phyloP scores from a whole-genome alignment of 1,140 invertebrate genomes.

The Leptopilina clavipes region DNA sequence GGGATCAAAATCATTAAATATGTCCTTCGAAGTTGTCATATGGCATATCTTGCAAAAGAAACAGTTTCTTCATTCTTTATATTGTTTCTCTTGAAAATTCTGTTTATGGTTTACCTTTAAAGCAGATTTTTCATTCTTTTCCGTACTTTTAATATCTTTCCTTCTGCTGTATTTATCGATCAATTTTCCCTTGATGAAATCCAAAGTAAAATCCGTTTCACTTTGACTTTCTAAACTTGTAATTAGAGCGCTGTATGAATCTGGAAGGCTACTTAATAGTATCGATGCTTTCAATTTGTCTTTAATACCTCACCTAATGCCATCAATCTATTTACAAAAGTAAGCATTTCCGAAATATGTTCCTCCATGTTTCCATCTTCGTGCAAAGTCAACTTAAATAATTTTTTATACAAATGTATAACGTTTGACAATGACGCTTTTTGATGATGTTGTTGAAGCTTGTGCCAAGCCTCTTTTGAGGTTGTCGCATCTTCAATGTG shows the following conservation, averaged over 20 bases:
- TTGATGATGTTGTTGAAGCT: slow-evolving; percentile 38
- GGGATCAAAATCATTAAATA: slow-evolving; percentile 30
- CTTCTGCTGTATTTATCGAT: slow-evolving; percentile 39
- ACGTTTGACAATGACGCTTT: slow-evolving; percentile 33
- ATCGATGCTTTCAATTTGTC: slow-evolving; percentile 46
- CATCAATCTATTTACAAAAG: slow-evolving; percentile 35
- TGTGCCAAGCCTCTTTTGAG: slow-evolving; percentile 27
- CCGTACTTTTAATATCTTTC: background rate
- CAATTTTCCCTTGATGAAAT: slow-evolving; percentile 35
- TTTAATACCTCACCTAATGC: slow-evolving; percentile 46
- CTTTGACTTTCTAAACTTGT: slow-evolving; percentile 43
- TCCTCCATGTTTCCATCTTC: slow-evolving; percentile 38
- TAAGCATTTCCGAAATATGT: slow-evolving; percentile 42
- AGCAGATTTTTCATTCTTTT: background rate
- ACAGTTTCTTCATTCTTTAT: background rate
- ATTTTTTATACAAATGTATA: slow-evolving; percentile 34
- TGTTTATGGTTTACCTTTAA: slow-evolving; percentile 17
- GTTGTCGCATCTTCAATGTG: slow-evolving; percentile 33
- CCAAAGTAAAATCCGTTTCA: slow-evolving; percentile 47
- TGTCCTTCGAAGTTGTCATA: slow-evolving; percentile 27
- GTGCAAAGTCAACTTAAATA: slow-evolving; percentile 27
- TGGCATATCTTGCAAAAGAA: slow-evolving; percentile 43
- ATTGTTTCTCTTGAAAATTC: background rate
- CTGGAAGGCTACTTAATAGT: slow-evolving; percentile 47
- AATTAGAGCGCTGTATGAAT: slow-evolving; percentile 43